These are phyloP conservation scores for Hemaris fuciformis DNA, from an alignment of 2,888 invertebrate genomes.

Conservation along the genomic window DNA sequence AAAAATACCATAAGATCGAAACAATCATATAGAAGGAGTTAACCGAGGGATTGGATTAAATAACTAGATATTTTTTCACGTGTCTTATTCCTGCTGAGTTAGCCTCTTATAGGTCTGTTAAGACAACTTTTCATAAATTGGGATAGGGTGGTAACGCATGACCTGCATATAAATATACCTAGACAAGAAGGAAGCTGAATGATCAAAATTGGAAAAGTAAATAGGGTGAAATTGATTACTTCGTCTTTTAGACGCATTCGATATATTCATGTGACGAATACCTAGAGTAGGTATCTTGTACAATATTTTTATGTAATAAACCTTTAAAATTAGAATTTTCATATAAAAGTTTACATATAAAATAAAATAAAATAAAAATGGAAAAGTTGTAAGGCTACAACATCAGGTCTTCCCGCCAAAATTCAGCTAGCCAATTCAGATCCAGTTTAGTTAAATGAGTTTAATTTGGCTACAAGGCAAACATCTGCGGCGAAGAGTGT, in stretches of 20 bases:
- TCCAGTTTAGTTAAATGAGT: conserved; percentile 48
- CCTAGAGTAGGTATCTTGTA: too few relatives aligned
- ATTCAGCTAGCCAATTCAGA: conserved; percentile 32
- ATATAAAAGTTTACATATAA: too few relatives aligned
- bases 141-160: not conserved
- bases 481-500: conserved; percentile 48
- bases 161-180: conserved; percentile 8
- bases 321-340: too few relatives aligned
- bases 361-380: too few relatives aligned
- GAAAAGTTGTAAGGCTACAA: not conserved
- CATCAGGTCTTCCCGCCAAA: conserved; percentile 42
- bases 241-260: not conserved
- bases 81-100: not conserved
- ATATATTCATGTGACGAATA: not conserved
- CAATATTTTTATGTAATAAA: too few relatives aligned
- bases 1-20: too few relatives aligned
- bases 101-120: not conserved
- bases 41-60: too few relatives aligned
- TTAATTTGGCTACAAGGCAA: conserved; percentile 57
- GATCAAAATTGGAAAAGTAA: not conserved
- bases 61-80: too few relatives aligned
- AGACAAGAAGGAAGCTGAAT: not conserved
- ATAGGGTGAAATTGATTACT: not conserved
- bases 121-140: not conserved
- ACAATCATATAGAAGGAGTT: too few relatives aligned